Base-by-base conservation (phyloP, 2,113 vertebrate species). In the Aldabrachelys gigantea region DNA sequence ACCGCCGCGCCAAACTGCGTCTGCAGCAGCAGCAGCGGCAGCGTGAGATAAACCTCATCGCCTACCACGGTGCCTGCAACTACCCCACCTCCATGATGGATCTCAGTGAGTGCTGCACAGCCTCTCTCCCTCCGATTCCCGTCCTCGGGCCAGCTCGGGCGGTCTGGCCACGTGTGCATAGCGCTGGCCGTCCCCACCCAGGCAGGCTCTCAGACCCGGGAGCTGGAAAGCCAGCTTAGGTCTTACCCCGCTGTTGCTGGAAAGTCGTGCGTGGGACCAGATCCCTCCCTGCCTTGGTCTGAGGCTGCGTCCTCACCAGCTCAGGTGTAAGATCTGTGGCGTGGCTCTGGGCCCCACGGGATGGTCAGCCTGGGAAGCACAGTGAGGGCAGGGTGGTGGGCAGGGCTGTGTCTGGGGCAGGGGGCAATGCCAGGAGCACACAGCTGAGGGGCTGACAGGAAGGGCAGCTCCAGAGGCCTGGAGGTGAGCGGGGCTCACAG, bases 1-100 rank as follows among this genome's bases (percentile, higher is more conserved):
- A 99, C 94, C 99, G 99, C n/a, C 98, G 99, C 78, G 98, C 99
- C 96, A 99, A 99, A 96, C 98, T 99, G 97, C 98, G 99, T 80
- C 96, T 99, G 95, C 99, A 99, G 90, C 99, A 99, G 97, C 99
- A 99, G 97, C 99, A 99, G 98, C 98, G 99, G 79, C 99, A 99
- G 98, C 98, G 99, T 31, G 99, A 99, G 98, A 99, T 99, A 98
- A 99, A 99, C 98, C 98, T 99, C 94, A 99, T 99, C 56, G 99
- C 99, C 90, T 99, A 99, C 95, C 99, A 99, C 3, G 99, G 99
- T 94, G 99, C 99, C 91, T 99, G 98, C 98, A 99, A 98, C 56
- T 97, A 93, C 85, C 97, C 97, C 1, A 47, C 98, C 47, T 98
- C 98, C 84, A 98, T 98, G 98, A 98, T 99, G 96, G 99, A 99